Percentiles rank a stretch among this genome's conserved stretches.
Evolutionary conservation across 2,113 vertebrate species (phyloP).

Genomic region (Pagrus major): DNA sequence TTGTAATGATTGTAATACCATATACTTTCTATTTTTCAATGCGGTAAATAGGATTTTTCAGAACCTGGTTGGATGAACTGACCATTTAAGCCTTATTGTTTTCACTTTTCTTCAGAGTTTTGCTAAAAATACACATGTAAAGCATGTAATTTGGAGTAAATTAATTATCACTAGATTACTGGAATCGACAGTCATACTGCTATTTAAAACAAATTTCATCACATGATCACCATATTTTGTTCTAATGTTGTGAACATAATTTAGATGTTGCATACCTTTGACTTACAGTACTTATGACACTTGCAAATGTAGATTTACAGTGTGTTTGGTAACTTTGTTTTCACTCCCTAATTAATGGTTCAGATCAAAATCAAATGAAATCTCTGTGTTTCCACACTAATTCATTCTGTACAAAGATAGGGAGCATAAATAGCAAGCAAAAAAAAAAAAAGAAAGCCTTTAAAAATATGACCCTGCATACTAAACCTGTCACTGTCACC

Average conservation of each 20-base stretch:
- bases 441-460: slow-evolving; percentile 24
- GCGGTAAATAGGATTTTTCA: not conserved
- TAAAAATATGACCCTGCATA: slow-evolving; percentile 9
- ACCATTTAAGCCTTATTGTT: not conserved
- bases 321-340: not conserved
- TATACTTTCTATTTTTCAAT: not conserved
- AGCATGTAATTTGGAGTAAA: not conserved
- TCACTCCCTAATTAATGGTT: not conserved
- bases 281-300: not conserved
- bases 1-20: not conserved
- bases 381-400: not conserved
- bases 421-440: not conserved
- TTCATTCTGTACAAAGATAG: not conserved
- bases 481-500: slow-evolving; percentile 2
- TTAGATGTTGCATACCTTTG: not conserved
- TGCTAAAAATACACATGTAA: not conserved
- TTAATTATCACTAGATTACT: too few relatives aligned
- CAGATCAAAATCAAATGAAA: not conserved
- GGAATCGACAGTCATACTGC: too few relatives aligned
- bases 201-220: too few relatives aligned
- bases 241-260: not conserved
- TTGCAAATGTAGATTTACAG: not conserved
- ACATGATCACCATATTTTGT: not conserved
- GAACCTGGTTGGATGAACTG: not conserved
- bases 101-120: not conserved